Percentiles rank a stretch among this genome's conserved stretches.
Conservation (phyloP, 35 echinoderm and acorn worm genomes). For the Holothuria glaberrima region DNA sequence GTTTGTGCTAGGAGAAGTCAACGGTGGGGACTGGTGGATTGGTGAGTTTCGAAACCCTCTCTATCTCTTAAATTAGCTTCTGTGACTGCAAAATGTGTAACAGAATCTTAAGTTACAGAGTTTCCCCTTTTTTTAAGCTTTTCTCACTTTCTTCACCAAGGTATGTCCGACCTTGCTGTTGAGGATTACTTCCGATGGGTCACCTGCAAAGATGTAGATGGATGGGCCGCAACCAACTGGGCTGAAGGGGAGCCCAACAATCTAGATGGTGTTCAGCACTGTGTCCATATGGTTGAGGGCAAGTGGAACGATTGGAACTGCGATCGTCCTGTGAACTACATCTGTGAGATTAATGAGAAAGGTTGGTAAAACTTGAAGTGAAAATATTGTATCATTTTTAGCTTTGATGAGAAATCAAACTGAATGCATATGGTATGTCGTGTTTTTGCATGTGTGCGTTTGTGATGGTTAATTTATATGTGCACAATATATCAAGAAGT, state of each 20-base stretch:
- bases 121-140: too few relatives aligned
- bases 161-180: constrained; percentile 68
- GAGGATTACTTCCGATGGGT: constrained; percentile 83
- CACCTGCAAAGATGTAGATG: constrained; percentile 52
- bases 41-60: constrained; percentile 21
- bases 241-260: constrained; percentile 67
- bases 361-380: constrained; percentile 35
- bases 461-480: too few relatives aligned
- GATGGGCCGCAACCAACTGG: constrained; percentile 79
- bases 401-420: too few relatives aligned
- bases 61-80: not conserved
- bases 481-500: too few relatives aligned
- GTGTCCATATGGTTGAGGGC: constrained; percentile 63
- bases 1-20: not conserved
- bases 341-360: constrained; percentile 86
- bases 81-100: not conserved
- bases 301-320: constrained; percentile 86
- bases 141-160: constrained; percentile 21
- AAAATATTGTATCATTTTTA: too few relatives aligned
- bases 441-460: too few relatives aligned
- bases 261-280: constrained; percentile 63
- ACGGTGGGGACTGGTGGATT: constrained; percentile 49
- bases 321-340: constrained; percentile 57
- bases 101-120: too few relatives aligned
- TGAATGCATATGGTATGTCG: too few relatives aligned